A percentile compares a stretch with the other conserved stretches of the same genome.
These are phyloP conservation scores for Ladona fulva DNA, from an alignment of 1,140 invertebrate genomes.

Conservation along the genomic window DNA sequence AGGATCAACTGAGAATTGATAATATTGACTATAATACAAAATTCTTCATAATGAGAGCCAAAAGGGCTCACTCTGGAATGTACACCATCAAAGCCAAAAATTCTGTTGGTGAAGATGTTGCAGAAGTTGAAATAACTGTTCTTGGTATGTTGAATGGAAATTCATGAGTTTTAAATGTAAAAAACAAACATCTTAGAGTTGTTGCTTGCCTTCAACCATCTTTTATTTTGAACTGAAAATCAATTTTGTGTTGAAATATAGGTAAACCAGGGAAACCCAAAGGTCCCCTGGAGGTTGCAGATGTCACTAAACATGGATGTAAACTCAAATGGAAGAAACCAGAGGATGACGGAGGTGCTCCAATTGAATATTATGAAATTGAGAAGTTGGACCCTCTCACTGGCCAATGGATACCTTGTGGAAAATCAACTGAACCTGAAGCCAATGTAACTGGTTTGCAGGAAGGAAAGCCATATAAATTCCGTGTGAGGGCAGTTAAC, in stretches of 20 bases:
- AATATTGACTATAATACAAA: constrained; percentile 86
- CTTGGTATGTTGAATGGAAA: constrained; percentile 46
- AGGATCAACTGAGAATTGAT: constrained; percentile 65
- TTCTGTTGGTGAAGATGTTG: constrained; percentile 86
- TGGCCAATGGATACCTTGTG: constrained; percentile 86
- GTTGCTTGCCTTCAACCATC: background rate
- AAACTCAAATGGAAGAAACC: constrained; percentile 90
- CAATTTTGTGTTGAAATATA: constrained; percentile 19
- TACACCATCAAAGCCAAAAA: constrained; percentile 90
- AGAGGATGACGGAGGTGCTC: constrained; percentile 83
- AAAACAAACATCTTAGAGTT: background rate
- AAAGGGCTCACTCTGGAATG: constrained; percentile 75
- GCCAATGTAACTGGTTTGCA: constrained; percentile 77
- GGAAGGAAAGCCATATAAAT: constrained; percentile 96
- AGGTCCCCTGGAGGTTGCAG: constrained; percentile 79
- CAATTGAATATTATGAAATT: constrained; percentile 93
- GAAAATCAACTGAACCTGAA: constrained; percentile 64
- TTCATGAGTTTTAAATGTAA: background rate
- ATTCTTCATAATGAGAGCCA: constrained; percentile 73
- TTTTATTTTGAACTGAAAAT: background rate
- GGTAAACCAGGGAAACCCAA: constrained; percentile 67
- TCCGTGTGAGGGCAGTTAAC: constrained; percentile 97
- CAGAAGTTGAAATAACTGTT: constrained; percentile 81
- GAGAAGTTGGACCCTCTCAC: constrained; percentile 92
- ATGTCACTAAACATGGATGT: constrained; percentile 89